Evolutionary conservation across 1,140 invertebrate genomes (phyloP), one percentile per base, ranked within the genome.

Genomic region (Hyles vespertilio): DNA sequence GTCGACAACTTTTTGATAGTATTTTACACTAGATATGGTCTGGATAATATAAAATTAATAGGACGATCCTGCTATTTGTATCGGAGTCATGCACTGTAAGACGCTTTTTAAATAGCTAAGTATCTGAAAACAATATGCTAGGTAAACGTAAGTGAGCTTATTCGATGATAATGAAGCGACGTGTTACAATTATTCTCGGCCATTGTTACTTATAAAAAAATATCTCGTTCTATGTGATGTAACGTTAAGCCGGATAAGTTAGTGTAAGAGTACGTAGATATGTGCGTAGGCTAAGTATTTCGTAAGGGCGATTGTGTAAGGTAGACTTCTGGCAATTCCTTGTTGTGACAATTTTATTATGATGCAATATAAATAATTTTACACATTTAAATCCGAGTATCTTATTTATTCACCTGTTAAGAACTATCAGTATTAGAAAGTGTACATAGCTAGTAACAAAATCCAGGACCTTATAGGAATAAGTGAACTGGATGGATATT

Each of bases 191-290:
- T 61, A 61, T 72, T 68, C 61, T 80, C 77, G 79, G 77, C 73
- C 71, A 69, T 77, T 83, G 72, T 80, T 81, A 79, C 79, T 83
- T 83, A 83, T 77, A 65, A 69, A 75, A 77, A 73, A 68, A 74
- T 80, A 85, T 87, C 83, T 87, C 83, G 82, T 83, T 87, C 72
- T 81, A 82, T 87, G 84, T 87, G 84, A 87, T 86, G 80, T 87
- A 84, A 81, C 64, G 56, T 82, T 77, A 79, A 82, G 77, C 78
- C 58, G 67, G 59, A 58, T 72, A 73, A 67, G 60, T 65, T 74
- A 77, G 67, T 59, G 48, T 83, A 80, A 80, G 74, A 67, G 65
- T 77, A 72, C 51, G 49, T 75, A 72, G 68, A 45, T 54, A 55
- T 46, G 45, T 32, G 32, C 45, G 54, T 79, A 78, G 64, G 51